Evolutionary conservation across 2,888 invertebrate genomes (phyloP), one percentile per base, ranked within the genome.

Genomic region (Cerastis leucographa): DNA sequence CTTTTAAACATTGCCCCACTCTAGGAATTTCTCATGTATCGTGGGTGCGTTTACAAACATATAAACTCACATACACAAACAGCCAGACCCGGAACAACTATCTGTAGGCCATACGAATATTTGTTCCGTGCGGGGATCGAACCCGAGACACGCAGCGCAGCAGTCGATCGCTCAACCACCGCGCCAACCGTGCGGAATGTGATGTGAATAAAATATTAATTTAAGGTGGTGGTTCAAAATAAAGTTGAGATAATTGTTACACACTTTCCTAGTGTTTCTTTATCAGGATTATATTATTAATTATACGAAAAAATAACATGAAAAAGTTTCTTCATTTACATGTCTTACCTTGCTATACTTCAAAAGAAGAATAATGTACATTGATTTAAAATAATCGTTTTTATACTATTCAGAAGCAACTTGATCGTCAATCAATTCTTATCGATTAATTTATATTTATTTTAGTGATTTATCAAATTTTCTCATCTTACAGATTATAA

Each of bases 331-430:
- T 25, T 67, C 0, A 51, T 4, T n/a, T 54, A 17, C 3, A 19
- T 35, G 67, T 65, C 85, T 85, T 85, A 84, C 85, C 83, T 84
- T 49, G 22, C 14, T 56, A 51, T 42, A 56, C 6, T 71, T 78
- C n/a, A 35, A 12, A 69, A 42, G 56, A 81, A 11, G 51, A 81
- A 78, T 84, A 70, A 59, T 42, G 54, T 40, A 22, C 8, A 74
- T 25, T 25, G 68, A 66, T n/a, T 6, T 29, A 62, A 66, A 40
- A 12, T 14, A 0, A 68, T 64, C 62, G 83, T 78, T 72, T 84
- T 72, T 84, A 84, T 84, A 84, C 44, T 17, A 78, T 72, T 70
- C 40, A 59, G 69, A 81, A 81, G 82, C 42, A 65, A 85, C 74
- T 22, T 7, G 19, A 56, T 61, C 59, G 25, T 72, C 35, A 35